Evolutionary conservation across 2,888 invertebrate genomes (phyloP), one percentile per base, ranked within the genome.

Genomic region (Drosophila buzzatii): DNA sequence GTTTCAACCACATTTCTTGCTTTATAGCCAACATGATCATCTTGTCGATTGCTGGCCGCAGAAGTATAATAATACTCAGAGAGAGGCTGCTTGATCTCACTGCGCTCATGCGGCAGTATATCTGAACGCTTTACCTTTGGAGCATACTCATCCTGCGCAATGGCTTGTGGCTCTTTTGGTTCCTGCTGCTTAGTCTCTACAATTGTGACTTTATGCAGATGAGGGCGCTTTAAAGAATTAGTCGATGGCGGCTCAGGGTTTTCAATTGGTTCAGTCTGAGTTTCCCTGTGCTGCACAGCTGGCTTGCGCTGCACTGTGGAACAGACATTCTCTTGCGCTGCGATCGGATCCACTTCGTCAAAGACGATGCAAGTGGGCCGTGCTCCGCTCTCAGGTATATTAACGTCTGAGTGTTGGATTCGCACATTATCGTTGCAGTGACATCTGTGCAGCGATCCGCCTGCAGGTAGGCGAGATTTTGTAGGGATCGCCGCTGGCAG

Each of bases 381-480:
- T 2, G 6, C 27, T 0, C 1, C 1, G 9, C 3, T 6, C 0
- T 1, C 41, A 65, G 73, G 73, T 66, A 62, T 18, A n/a, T 2
- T n/a, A 20, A 27, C 23, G 9, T 0, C 12, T 14, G 9, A 23
- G 23, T n/a, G 18, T 3, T 4, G 42, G 18, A 4, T 23, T 3
- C 10, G 16, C 1, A 16, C 27, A 16, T 23, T 12, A 1, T 14
- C n/a, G 7, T 45, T 44, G 33, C 18, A 45, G 9, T 27, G 18
- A 14, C 79, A 87, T 60, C 70, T 61, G 82, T 44, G 16, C 1
- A 16, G 33, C 23, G 41, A 8, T 33, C 42, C 58, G 7, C 62
- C 66, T 6, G 23, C 88, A 82, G 82, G 82, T 82, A 82, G 44
- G 9, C 66, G 70, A 7, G 1, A 5, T 6, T 18, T 14, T 2